These are phyloP conservation scores for Trichopria drosophilae DNA, from an alignment of 2,888 invertebrate genomes.

Conservation along the genomic window DNA sequence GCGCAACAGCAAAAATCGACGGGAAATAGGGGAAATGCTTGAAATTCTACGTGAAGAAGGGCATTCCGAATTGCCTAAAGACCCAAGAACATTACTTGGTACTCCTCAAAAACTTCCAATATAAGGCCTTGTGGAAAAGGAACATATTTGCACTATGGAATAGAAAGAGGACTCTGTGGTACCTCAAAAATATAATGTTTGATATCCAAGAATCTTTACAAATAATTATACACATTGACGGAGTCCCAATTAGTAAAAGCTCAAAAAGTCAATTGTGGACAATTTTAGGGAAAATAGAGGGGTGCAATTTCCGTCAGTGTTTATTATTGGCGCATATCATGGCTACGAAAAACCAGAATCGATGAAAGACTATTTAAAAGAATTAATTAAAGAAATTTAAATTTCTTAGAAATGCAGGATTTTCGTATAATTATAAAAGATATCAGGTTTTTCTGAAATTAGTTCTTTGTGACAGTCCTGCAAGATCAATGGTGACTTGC, in stretches of 20 bases:
- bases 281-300: conserved; percentile 2
- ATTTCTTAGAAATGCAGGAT: conserved; percentile 15
- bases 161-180: background rate
- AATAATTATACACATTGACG: conserved; percentile 2
- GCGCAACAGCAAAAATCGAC: background rate
- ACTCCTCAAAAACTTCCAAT: background rate
- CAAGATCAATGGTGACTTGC: conserved; percentile 25
- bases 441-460: conserved; percentile 13
- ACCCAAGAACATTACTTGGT: background rate
- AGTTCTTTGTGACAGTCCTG: conserved; percentile 30
- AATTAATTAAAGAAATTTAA: conserved; percentile 25
- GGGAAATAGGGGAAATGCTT: background rate
- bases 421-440: conserved; percentile 7
- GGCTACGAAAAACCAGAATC: conserved; percentile 23
- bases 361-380: conserved; percentile 21
- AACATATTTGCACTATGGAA: background rate
- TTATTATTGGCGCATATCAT: conserved; percentile 27
- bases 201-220: background rate
- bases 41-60: background rate
- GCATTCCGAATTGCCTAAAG: background rate
- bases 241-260: conserved; percentile 1
- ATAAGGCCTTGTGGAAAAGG: conserved; percentile 1
- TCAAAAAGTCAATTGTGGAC: conserved; percentile 4
- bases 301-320: background rate
- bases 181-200: background rate